These are phyloP conservation scores for Acrocephalus kingi DNA, from an alignment of 2,113 vertebrate genomes.

Conservation along the genomic window DNA sequence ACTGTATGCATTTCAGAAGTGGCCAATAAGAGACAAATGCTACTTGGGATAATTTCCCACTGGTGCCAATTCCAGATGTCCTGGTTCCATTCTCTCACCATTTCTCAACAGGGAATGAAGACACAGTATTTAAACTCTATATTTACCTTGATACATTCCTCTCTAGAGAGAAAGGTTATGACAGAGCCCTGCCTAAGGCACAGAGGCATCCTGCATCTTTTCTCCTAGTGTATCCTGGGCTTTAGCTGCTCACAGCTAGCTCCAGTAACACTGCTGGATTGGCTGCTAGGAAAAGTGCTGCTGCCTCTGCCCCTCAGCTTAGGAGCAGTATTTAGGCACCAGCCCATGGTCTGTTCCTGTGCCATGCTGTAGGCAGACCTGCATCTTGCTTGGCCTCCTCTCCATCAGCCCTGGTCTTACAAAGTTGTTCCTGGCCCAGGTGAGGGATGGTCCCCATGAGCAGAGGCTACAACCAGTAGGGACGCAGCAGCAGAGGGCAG, in stretches of 20 bases:
- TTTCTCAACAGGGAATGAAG: neutral
- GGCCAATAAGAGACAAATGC: neutral
- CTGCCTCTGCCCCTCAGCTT: neutral
- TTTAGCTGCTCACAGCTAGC: neutral
- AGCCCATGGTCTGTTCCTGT: neutral
- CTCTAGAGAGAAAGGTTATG: neutral
- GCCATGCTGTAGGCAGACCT: neutral
- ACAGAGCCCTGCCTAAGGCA: neutral
- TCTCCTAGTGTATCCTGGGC: rapidly evolving
- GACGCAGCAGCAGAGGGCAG: slow-evolving; percentile 52
- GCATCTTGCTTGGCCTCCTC: neutral
- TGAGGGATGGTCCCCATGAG: neutral
- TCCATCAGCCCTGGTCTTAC: neutral
- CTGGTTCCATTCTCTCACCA: neutral
- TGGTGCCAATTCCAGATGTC: neutral
- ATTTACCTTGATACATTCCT: neutral
- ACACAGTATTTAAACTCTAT: neutral
- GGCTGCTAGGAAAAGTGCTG: neutral
- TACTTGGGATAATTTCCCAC: neutral
- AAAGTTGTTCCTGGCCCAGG: rapidly evolving
- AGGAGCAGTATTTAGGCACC: neutral
- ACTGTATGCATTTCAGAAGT: neutral
- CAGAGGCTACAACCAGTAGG: neutral
- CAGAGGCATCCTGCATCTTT: neutral
- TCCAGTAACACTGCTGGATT: rapidly evolving